A percentile compares a stretch with the other conserved stretches of the same genome.
These are phyloP conservation scores for Mormyrus lacerda DNA, from an alignment of 2,113 vertebrate species.

Conservation along the genomic window DNA sequence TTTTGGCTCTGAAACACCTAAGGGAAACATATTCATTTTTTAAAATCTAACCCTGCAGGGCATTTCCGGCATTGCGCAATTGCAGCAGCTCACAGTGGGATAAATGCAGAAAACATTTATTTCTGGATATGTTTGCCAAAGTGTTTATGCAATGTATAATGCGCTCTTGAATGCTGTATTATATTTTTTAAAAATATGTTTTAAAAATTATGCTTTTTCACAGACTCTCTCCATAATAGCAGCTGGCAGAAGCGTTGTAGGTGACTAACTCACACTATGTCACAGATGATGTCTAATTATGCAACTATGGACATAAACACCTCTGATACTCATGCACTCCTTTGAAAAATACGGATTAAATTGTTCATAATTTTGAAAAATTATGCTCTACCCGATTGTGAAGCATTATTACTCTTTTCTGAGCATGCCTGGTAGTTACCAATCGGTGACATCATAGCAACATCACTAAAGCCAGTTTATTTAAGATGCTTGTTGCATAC, in stretches of 20 bases:
- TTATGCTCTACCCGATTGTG: background rate
- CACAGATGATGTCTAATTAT: background rate
- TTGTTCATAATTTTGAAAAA: background rate
- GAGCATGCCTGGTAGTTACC: background rate
- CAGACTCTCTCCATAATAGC: background rate
- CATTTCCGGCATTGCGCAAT: background rate
- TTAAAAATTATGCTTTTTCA: background rate
- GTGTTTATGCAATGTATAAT: background rate
- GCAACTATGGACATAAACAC: background rate
- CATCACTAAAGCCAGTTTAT: background rate
- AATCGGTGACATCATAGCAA: background rate
- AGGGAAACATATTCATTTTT: background rate
- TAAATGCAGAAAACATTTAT: background rate
- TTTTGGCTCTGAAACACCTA: background rate
- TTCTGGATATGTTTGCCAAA: background rate
- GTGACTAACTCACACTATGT: background rate
- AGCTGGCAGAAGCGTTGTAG: background rate
- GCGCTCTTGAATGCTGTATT: background rate
- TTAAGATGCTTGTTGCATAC: background rate
- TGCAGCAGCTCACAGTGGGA: background rate
- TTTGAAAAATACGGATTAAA: background rate
- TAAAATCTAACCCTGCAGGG: background rate
- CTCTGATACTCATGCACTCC: background rate
- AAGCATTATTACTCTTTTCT: background rate
- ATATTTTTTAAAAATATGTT: background rate